Conservation (phyloP, 2,888 invertebrate genomes). For the Helobdella robusta region DNA sequence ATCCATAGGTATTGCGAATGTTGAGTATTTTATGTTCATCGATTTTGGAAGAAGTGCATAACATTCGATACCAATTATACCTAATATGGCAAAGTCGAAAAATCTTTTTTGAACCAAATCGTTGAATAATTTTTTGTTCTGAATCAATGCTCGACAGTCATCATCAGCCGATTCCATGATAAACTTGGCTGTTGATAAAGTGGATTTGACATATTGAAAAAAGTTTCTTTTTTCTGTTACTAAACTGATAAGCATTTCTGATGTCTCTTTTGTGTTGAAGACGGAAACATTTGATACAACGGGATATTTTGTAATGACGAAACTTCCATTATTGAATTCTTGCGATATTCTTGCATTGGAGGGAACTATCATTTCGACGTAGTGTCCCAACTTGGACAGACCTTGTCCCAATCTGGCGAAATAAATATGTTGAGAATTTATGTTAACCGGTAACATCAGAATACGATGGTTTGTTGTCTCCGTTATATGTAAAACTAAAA, state of each 20-base stretch:
- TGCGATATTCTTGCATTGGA: neutral
- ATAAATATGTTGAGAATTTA: conserved; percentile 11
- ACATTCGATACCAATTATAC: neutral
- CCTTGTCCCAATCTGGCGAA: conserved; percentile 9
- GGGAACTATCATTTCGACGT: conserved; percentile 7
- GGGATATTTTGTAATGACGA: neutral
- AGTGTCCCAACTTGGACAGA: conserved; percentile 13
- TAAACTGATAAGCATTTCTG: neutral
- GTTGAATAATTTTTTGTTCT: neutral
- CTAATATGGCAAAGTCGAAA: conserved; percentile 14
- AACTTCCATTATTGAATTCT: neutral
- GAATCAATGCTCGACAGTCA: neutral
- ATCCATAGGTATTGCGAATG: neutral
- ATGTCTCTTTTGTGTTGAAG: neutral
- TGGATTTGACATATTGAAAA: neutral
- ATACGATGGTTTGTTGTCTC: too few species aligned
- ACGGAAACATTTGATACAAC: neutral
- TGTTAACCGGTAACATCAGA: conserved; percentile 7
- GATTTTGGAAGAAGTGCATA: neutral
- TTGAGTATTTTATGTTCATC: conserved; percentile 11
- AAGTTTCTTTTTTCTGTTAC: neutral
- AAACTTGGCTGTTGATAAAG: neutral
- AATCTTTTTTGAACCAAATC: neutral
- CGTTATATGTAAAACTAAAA: too few species aligned
- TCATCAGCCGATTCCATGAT: neutral